These are phyloP conservation scores for Meda fulgida DNA, from an alignment of 2,797 vertebrate genomes.

Conservation along the genomic window DNA sequence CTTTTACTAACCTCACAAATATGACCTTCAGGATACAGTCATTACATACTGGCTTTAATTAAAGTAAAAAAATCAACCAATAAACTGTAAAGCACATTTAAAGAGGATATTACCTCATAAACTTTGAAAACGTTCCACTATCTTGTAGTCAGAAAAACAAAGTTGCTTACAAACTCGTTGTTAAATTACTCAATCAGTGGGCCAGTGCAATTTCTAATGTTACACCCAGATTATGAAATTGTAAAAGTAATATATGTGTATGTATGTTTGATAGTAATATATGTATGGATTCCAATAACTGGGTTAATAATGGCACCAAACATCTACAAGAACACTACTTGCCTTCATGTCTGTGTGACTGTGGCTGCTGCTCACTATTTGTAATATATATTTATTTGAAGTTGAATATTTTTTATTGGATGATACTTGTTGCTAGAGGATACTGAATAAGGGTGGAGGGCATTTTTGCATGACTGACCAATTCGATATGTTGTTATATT, in stretches of 20 bases:
- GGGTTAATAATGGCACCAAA: constrained; percentile 49
- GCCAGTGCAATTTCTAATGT: constrained; percentile 56
- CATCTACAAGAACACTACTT: constrained; percentile 41
- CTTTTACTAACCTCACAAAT: constrained; percentile 24
- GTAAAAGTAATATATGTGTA: constrained; percentile 41
- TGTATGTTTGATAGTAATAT: constrained; percentile 47
- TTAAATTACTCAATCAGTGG: constrained; percentile 41
- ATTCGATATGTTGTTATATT: constrained; percentile 51
- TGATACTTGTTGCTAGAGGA: constrained; percentile 23
- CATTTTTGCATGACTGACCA: constrained; percentile 53
- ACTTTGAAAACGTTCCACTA: constrained; percentile 36
- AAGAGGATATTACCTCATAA: constrained; percentile 34
- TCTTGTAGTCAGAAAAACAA: constrained; percentile 1
- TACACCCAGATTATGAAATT: constrained; percentile 38
- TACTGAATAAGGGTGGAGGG: constrained; percentile 54
- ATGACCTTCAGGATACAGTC: not conserved
- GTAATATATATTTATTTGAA: constrained; percentile 63
- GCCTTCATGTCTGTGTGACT: constrained; percentile 52
- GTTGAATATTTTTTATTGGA: constrained; percentile 57
- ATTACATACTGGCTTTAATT: constrained; percentile 3
- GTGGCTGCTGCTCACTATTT: constrained; percentile 45
- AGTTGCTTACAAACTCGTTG: not conserved
- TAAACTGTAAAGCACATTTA: constrained; percentile 54
- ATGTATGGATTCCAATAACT: constrained; percentile 41
- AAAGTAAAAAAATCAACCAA: not conserved